Percentiles rank a stretch among this genome's conserved stretches.
Conservation (phyloP, 2,113 vertebrate species). For the Colius striatus region DNA sequence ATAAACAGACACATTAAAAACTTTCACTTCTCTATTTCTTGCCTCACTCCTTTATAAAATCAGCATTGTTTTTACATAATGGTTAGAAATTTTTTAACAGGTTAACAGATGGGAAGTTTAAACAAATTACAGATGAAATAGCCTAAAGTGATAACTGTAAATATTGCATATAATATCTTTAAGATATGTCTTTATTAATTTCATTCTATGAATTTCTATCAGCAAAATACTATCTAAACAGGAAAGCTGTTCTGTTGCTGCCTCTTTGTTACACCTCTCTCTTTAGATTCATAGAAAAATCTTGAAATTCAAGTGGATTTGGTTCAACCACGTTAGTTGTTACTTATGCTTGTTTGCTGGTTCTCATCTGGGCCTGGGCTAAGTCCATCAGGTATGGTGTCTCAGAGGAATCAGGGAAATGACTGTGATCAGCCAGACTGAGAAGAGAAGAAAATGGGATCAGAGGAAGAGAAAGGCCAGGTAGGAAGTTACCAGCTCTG, state of each 20-base stretch:
- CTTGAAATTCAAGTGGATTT: not conserved
- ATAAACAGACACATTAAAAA: not conserved
- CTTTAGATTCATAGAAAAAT: not conserved
- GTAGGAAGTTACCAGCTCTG: not conserved
- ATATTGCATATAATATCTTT: not conserved
- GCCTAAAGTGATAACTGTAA: not conserved
- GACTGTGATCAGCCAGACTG: not conserved
- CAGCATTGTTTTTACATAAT: not conserved
- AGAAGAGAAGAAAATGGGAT: not conserved
- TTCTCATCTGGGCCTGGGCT: not conserved
- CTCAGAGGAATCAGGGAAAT: not conserved
- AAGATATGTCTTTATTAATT: not conserved
- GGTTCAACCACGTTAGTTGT: not conserved
- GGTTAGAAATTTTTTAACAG: not conserved
- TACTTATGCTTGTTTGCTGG: not conserved
- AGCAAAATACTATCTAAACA: not conserved
- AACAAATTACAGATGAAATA: not conserved
- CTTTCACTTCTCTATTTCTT: not conserved
- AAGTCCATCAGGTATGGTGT: not conserved
- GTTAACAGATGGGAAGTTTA: not conserved
- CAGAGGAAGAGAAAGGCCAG: not conserved
- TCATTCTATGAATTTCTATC: not conserved
- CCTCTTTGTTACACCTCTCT: not conserved
- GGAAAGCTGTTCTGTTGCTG: not conserved
- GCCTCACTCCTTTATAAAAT: not conserved